phyloP scores from a whole-genome alignment of 2,797 vertebrate genomes.

The Onychomys torridus region DNA sequence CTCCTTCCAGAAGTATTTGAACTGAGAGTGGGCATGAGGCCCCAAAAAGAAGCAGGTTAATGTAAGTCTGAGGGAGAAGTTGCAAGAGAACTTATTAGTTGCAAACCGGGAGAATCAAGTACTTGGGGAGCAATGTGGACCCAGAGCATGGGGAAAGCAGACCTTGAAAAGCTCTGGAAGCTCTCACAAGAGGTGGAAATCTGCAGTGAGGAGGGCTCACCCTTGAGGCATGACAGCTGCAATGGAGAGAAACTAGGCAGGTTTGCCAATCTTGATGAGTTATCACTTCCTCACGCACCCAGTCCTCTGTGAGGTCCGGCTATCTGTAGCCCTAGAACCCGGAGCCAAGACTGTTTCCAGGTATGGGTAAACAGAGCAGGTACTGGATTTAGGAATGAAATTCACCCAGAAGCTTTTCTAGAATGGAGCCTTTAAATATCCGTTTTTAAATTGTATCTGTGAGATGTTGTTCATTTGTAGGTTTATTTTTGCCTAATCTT shows the following conservation, averaged over 20 bases:
- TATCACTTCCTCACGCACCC: neutral
- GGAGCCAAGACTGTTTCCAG: neutral
- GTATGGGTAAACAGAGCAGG: neutral
- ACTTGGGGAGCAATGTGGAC: neutral
- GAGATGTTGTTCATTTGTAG: constrained; percentile 23
- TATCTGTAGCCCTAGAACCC: neutral
- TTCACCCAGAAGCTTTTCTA: neutral
- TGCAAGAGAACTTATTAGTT: neutral
- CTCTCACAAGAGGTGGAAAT: neutral
- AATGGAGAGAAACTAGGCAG: neutral
- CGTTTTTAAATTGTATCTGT: constrained; percentile 18
- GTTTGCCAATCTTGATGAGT: neutral
- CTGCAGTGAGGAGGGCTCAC: neutral
- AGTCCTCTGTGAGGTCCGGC: neutral
- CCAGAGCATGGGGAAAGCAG: neutral
- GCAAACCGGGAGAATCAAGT: neutral
- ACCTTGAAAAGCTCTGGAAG: neutral
- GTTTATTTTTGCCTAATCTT: constrained; percentile 43
- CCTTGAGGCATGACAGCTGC: neutral
- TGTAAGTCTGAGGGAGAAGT: neutral
- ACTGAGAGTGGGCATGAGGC: neutral
- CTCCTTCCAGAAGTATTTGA: neutral
- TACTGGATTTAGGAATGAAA: constrained; percentile 1
- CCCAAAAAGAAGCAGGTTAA: neutral
- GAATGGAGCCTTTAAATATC: constrained; percentile 14